These are phyloP conservation scores for Gari tellinella DNA, from an alignment of 2,888 invertebrate genomes.

Conservation along the genomic window DNA sequence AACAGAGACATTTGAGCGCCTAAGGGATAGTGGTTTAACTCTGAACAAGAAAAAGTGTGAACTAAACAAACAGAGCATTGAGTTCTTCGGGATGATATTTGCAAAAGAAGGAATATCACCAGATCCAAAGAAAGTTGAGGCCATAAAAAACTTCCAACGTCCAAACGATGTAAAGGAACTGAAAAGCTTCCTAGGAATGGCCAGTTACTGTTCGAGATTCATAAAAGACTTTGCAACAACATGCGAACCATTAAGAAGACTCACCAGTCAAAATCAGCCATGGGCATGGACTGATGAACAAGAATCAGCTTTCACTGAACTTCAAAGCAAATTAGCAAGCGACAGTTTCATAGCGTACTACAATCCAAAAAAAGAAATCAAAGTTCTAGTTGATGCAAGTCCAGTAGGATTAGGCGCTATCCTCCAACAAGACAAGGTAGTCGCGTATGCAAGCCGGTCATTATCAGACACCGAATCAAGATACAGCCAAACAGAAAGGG, in stretches of 20 bases:
- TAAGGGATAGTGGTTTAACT: conserved; percentile 1
- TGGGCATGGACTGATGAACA: conserved; percentile 7
- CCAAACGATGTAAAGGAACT: conserved; percentile 25
- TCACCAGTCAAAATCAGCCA: background rate
- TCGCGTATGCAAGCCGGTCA: conserved; percentile 32
- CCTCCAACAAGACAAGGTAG: conserved; percentile 19
- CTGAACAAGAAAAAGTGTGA: conserved; percentile 30
- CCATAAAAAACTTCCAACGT: conserved; percentile 10
- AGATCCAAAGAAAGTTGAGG: conserved; percentile 23
- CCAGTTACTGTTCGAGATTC: conserved; percentile 29
- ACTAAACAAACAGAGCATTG: conserved; percentile 5
- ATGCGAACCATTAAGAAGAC: background rate
- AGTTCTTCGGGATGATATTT: conserved; percentile 47
- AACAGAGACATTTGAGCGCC: conserved; percentile 56
- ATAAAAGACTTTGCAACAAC: conserved; percentile 19
- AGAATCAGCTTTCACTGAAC: background rate
- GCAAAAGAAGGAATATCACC: conserved; percentile 29
- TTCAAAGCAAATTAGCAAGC: background rate
- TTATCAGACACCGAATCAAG: conserved; percentile 27
- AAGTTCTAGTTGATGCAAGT: conserved; percentile 20
- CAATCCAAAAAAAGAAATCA: background rate
- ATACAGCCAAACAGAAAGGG: conserved; percentile 48
- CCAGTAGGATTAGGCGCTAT: conserved; percentile 32
- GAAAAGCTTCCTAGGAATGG: conserved; percentile 19
- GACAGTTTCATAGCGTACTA: conserved; percentile 17